Evolutionary conservation across 2,888 invertebrate species (phyloP).

Genomic region (Synanthedon andrenaeformis): DNA sequence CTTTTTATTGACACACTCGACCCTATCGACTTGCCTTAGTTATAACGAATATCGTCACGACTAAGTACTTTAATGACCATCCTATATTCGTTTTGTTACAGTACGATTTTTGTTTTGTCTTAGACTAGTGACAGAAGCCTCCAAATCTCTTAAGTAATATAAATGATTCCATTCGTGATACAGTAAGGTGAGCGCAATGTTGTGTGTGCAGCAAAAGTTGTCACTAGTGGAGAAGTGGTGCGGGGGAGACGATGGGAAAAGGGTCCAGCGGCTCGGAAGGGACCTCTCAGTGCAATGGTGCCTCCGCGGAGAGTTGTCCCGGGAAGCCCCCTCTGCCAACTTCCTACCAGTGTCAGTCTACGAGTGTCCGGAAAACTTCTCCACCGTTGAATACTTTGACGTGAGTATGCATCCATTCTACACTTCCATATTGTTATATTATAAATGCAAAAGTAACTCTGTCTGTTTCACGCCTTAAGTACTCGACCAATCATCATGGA

Average conservation of each 20-base stretch:
- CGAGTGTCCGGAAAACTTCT: conserved; percentile 86
- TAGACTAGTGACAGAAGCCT: no score
- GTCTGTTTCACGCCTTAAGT: no score
- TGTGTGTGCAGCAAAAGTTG: conserved; percentile 72
- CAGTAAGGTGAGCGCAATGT: not conserved
- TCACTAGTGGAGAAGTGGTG: conserved; percentile 75
- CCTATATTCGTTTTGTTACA: no score
- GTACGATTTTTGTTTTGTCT: no score
- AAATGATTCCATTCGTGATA: no score
- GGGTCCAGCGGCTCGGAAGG: conserved; percentile 58
- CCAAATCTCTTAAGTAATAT: no score
- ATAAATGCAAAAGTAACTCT: no score
- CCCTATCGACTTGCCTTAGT: no score
- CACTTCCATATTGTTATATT: not conserved
- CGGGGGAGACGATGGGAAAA: conserved; percentile 37
- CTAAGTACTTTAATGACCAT: no score
- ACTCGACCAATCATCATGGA: no score
- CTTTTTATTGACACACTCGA: no score
- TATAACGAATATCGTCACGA: no score
- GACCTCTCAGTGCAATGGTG: conserved; percentile 79
- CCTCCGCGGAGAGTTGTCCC: conserved; percentile 72
- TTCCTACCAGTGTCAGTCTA: conserved; percentile 81
- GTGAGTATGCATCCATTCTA: conserved; percentile 48
- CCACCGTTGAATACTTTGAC: conserved; percentile 86
- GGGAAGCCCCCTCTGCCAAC: conserved; percentile 66